Base-by-base conservation (phyloP, 92 coral and sea anemone genomes). In the Hydrozoanthus gracilis region DNA sequence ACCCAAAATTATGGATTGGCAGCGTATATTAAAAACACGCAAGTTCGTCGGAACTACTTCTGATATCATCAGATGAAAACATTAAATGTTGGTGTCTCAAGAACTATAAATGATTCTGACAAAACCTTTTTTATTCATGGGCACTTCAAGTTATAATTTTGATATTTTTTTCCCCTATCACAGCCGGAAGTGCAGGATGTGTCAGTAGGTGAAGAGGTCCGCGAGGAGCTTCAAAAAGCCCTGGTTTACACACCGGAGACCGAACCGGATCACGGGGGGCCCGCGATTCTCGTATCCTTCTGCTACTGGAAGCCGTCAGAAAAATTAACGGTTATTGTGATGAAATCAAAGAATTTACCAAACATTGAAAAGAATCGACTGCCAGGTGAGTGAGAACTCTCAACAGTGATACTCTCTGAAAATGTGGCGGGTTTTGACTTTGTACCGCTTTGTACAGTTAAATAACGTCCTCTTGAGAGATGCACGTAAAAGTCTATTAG, bases 241-340 rank as follows among this genome's bases (percentile, higher is more conserved):
- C 20, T 79, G 44, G 71, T 79, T 27, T 3, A 15, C 58, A 79
- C 71, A 8, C 84, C 84, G 45, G 84, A 79, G 17, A 72, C 62
- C 8, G 94, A 88, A 4, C 87, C 78, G 2, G 87, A 78, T 44
- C 91, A 84, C 52, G 73, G 75, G 82, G 95, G 94, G 3, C 90
- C 94, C 45, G 87, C 87, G 87, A 86, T 96, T 20, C 92, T 96
- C 15, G 84, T 95, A 11, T 95, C 99, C 13, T 79, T 96, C 44
- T 93, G 93, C 55, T 96, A 96, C 88, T 90, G 92, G 82, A 96
- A 95, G 51, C 87, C 95, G 6, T 89, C 98, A 12, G 95, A 93
- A 70, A 96, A 92, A 74, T 83, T 96, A 50, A 93, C 98, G 13
- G 96, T 96, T 16, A 95, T 94, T 17, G 91, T 96, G 48, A 92